Evolutionary conservation across 2,888 invertebrate genomes (phyloP), one percentile per base, ranked within the genome.

Genomic region (Tenthredo scrophulariae): DNA sequence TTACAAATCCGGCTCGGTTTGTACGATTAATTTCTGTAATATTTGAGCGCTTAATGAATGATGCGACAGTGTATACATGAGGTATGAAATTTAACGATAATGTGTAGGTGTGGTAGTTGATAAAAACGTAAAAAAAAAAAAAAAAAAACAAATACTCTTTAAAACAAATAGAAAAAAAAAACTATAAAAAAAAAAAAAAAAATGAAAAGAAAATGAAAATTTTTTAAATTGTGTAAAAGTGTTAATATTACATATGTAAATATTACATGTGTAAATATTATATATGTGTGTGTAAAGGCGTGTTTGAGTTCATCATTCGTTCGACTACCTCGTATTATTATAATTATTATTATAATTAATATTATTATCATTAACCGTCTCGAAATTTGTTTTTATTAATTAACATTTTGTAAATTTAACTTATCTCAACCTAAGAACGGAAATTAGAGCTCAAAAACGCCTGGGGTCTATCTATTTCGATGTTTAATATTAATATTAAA

Each of bases 371-470:
- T 15, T 29, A 40, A 72, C 1, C 7, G n/a, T 37, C n/a, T 40
- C 40, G 40, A 72, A 33, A 33, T 67, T 33, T 67, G 46, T 33
- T 15, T 29, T 26, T 65, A 67, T 26, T 15, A 15, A 6, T 6
- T 15, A 33, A 15, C 15, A 67, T 67, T 26, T 67, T 13, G 5
- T 40, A 37, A 72, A 40, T 15, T 40, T 10, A 22, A 33, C 6
- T 43, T n/a, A n/a, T n/a, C 0, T n/a, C 40, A 29, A 67, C 33
- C 40, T 72, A 40, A 40, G 40, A 40, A 72, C 33, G 33, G 18
- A 40, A 67, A 72, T 72, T 72, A 18, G n/a, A 37, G 50, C 75
- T 75, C 75, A 37, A 46, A 75, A 75, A 75, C 75, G 75, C 29
- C 75, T 75, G 26, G 7, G 75, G 13, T 46, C 46, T 46, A 22